Evolutionary conservation across 2,113 vertebrate genomes (phyloP).

Genomic region (Notechis scutatus): DNA sequence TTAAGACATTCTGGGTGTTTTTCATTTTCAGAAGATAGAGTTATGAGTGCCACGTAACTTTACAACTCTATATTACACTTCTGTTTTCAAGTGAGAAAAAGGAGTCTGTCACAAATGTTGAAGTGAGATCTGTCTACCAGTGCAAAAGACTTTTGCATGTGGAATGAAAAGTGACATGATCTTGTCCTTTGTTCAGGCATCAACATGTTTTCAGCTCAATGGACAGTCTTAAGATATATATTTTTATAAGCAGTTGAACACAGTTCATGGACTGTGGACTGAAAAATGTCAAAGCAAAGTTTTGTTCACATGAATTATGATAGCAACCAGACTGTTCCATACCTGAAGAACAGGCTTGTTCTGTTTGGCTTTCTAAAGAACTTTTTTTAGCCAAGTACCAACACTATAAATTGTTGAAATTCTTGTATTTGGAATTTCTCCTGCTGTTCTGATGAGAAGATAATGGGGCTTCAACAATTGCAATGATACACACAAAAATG

Average conservation of each 20-base stretch:
- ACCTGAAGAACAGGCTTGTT: slow-evolving; percentile 33
- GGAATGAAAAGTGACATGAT: not conserved
- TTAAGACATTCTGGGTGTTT: not conserved
- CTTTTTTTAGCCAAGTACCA: slow-evolving; percentile 27
- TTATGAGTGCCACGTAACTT: not conserved
- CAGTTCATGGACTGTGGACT: slow-evolving; percentile 33
- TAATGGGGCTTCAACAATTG: slow-evolving; percentile 40
- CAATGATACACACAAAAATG: slow-evolving; percentile 35
- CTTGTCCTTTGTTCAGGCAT: not conserved
- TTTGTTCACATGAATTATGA: not conserved
- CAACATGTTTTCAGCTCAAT: not conserved
- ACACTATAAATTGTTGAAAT: slow-evolving; percentile 19
- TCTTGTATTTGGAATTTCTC: slow-evolving; percentile 41
- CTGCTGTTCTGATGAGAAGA: slow-evolving; percentile 50
- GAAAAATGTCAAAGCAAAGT: not conserved
- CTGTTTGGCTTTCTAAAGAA: slow-evolving; percentile 1
- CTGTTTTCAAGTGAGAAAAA: not conserved
- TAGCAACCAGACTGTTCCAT: slow-evolving; percentile 13
- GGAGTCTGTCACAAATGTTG: not conserved
- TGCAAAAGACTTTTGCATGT: not conserved
- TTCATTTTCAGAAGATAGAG: not conserved
- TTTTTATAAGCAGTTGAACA: slow-evolving; percentile 19
- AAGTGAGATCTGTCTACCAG: not conserved
- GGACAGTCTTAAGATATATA: slow-evolving; percentile 31
- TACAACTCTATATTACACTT: not conserved